Conservation (phyloP, 2,888 invertebrate genomes). For the Thalpophila matura region DNA sequence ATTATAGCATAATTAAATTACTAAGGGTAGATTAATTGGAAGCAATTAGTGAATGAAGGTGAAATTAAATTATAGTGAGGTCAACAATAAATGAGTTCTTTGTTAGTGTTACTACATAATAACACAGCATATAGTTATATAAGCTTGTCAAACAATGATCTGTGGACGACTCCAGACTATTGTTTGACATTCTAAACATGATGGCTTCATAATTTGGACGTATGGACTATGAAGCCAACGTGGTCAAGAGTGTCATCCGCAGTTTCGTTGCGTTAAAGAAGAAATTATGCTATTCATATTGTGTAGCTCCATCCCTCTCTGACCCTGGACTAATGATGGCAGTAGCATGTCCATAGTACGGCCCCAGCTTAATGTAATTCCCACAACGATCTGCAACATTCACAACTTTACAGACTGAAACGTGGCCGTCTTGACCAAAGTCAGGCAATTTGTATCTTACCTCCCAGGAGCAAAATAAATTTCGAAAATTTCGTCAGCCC, state of each 20-base stretch:
- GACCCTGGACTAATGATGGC: too few species aligned
- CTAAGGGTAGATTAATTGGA: background rate
- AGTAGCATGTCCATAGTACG: too few species aligned
- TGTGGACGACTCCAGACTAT: too few species aligned
- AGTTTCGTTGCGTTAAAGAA: too few species aligned
- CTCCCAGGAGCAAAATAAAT: slow-evolving; percentile 49
- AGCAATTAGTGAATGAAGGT: background rate
- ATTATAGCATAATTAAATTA: background rate
- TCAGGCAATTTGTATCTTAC: slow-evolving; percentile 38
- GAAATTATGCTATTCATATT: too few species aligned
- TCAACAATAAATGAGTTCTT: background rate
- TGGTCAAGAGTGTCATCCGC: too few species aligned
- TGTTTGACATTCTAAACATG: too few species aligned
- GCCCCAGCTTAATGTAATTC: slow-evolving; percentile 3
- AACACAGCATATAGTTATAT: too few species aligned
- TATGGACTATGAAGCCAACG: too few species aligned
- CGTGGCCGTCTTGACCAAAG: slow-evolving; percentile 18
- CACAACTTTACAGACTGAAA: slow-evolving; percentile 27
- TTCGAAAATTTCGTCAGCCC: slow-evolving; percentile 31
- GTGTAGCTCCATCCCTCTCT: too few species aligned
- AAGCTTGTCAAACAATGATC: slow-evolving; percentile 9
- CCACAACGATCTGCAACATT: slow-evolving; percentile 10
- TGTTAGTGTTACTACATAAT: too few species aligned
- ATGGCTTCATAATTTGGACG: too few species aligned
- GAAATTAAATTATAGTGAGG: background rate